phyloP scores from a whole-genome alignment of 1,140 invertebrate species.

The Drosophila nigrodunni region DNA sequence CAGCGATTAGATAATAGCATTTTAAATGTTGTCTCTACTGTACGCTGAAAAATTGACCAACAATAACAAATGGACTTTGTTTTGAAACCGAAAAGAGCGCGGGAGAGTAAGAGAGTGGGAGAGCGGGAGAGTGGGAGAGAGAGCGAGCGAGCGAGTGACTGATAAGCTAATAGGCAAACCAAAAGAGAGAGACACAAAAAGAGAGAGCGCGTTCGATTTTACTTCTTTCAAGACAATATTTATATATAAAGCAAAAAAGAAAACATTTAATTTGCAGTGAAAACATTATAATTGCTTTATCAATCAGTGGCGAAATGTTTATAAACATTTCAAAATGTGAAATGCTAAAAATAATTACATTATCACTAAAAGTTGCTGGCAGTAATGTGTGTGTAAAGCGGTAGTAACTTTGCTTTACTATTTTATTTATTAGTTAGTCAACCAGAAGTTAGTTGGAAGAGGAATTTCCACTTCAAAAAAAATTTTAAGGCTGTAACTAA shows the following conservation, averaged over 20 bases:
- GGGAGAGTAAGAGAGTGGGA: conserved; percentile 10
- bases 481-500: too few relatives aligned
- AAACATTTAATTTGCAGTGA: conserved; percentile 5
- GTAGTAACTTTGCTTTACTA: too few relatives aligned
- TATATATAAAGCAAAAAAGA: not conserved
- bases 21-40: conserved; percentile 78
- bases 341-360: not conserved
- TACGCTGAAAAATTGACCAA: conserved; percentile 71
- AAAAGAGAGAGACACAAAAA: not conserved
- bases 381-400: too few relatives aligned
- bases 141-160: conserved; percentile 6
- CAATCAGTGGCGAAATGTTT: conserved; percentile 11
- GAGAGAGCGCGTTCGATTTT: not conserved
- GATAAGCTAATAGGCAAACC: conserved; percentile 12
- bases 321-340: conserved; percentile 4
- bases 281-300: not conserved
- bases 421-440: too few relatives aligned
- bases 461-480: too few relatives aligned
- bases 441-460: too few relatives aligned
- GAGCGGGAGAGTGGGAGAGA: conserved; percentile 6
- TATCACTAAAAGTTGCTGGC: not conserved
- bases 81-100: conserved; percentile 58
- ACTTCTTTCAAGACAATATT: too few relatives aligned
- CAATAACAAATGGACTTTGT: conserved; percentile 75
- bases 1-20: conserved; percentile 76